These are phyloP conservation scores for Pluvianellus socialis DNA, from an alignment of 2,113 vertebrate species.

Conservation along the genomic window DNA sequence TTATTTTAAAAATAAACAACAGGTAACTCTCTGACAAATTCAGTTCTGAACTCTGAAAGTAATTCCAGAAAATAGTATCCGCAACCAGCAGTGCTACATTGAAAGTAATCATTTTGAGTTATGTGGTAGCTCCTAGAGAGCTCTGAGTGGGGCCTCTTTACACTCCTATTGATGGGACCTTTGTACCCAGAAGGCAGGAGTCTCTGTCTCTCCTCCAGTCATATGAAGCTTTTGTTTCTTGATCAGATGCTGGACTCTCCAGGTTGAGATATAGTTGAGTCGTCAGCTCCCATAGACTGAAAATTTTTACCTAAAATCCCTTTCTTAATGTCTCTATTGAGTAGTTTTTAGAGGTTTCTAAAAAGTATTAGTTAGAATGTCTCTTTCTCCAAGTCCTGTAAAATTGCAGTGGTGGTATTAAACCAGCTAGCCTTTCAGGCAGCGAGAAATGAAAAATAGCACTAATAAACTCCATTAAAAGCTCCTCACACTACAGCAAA, in stretches of 20 bases:
- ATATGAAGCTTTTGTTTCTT: neutral
- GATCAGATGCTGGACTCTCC: neutral
- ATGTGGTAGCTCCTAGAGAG: neutral
- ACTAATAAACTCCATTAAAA: conserved; percentile 40
- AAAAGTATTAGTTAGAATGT: neutral
- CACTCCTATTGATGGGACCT: neutral
- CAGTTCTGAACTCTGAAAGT: neutral
- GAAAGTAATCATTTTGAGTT: neutral
- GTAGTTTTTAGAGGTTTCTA: neutral
- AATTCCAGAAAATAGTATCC: neutral
- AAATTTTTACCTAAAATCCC: neutral
- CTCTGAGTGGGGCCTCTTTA: neutral
- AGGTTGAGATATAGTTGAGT: neutral
- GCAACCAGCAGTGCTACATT: neutral
- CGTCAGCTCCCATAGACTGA: neutral
- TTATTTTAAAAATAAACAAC: neutral
- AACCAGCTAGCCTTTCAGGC: neutral
- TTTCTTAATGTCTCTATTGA: neutral
- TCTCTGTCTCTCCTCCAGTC: neutral
- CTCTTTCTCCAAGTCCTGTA: neutral
- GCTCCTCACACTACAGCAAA: neutral
- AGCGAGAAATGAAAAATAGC: conserved; percentile 20
- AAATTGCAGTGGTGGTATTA: neutral
- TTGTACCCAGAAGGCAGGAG: neutral
- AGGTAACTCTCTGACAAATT: neutral